Percentiles rank a stretch among this genome's conserved stretches.
phyloP scores from a whole-genome alignment of 2,888 invertebrate genomes.

The Melanotus villosus region DNA sequence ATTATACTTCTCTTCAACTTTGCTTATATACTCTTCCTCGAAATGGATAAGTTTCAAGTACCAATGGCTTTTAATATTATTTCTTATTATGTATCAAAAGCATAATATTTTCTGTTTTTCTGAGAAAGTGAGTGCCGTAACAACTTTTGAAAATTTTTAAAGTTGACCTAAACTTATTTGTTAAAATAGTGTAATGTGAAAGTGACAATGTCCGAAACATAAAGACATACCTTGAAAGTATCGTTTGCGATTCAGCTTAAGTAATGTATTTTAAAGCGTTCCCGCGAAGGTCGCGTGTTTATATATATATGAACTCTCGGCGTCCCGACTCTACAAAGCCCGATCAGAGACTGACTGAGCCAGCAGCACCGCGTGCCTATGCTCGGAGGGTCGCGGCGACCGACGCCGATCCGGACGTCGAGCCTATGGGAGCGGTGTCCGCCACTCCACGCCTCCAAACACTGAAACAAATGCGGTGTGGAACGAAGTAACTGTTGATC shows the following conservation, averaged over 20 bases:
- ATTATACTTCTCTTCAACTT: constrained; percentile 34
- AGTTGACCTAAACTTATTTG: not conserved
- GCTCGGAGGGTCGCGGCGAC: constrained; percentile 53
- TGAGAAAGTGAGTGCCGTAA: no score
- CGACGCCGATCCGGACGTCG: constrained; percentile 60
- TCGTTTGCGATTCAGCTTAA: constrained; percentile 20
- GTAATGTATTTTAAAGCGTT: constrained; percentile 16
- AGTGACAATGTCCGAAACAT: constrained; percentile 12
- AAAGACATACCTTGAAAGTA: constrained; percentile 34
- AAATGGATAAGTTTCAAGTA: constrained; percentile 29
- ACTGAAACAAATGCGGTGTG: constrained; percentile 66
- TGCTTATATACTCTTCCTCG: constrained; percentile 4
- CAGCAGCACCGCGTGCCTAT: constrained; percentile 51
- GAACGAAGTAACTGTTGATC: constrained; percentile 68
- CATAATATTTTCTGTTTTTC: not conserved
- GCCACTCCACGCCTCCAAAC: constrained; percentile 65
- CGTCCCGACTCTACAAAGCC: constrained; percentile 45
- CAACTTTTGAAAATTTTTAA: no score
- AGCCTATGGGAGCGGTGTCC: constrained; percentile 65
- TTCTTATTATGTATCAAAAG: not conserved
- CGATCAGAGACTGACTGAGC: constrained; percentile 49
- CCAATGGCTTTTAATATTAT: not conserved
- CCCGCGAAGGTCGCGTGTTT: constrained; percentile 43
- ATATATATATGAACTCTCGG: constrained; percentile 2
- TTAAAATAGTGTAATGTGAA: no score